Evolutionary conservation across 2,113 vertebrate genomes (phyloP), one percentile per base, ranked within the genome.

Genomic region (Lycocorax pyrrhopterus): DNA sequence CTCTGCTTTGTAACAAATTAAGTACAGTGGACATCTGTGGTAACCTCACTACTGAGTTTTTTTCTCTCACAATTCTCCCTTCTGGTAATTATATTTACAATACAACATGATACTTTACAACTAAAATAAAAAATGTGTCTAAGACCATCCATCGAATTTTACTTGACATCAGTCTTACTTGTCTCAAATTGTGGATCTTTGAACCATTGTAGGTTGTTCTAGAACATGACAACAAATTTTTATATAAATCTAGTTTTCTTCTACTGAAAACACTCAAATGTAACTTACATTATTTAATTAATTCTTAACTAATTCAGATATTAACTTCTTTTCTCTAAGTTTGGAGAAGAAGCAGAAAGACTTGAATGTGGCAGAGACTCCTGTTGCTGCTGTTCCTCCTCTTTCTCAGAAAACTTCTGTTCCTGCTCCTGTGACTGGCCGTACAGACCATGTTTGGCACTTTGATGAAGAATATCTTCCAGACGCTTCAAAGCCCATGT

Each of bases 401-500:
- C 86, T 97, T 79, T 95, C 97, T 96, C 98, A 98, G 75, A 98
- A 98, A 87, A 95, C 97, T 29, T 71, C 94, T 23, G 56, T 95
- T 81, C 95, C 98, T 59, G 91, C 95, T 81, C 76, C 89, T 41
- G 89, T 69, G 23, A 87, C 97, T 75, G 94, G 97, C 67, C 98
- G 93, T 69, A 91, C 80, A 4, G 98, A 99, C 58, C 98, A 98
- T 46, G 95, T 99, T 94, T 99, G 99, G 99, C 99, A 99, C 96
- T 99, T 98, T 51, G 99, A 99, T 83, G 99, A 99, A 95, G 99
- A 99, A 56, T 98, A 99, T 87, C 96, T 98, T 59, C 98, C 98
- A 33, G 98, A 98, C 5, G 98, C 96, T 82, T 99, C 98, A 47
- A 99, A 99, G 52, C 98, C 98, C 9, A 95, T 90, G 32, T 99